Base-by-base conservation (phyloP, 2,113 vertebrate species). In the Bubo blakistoni region DNA sequence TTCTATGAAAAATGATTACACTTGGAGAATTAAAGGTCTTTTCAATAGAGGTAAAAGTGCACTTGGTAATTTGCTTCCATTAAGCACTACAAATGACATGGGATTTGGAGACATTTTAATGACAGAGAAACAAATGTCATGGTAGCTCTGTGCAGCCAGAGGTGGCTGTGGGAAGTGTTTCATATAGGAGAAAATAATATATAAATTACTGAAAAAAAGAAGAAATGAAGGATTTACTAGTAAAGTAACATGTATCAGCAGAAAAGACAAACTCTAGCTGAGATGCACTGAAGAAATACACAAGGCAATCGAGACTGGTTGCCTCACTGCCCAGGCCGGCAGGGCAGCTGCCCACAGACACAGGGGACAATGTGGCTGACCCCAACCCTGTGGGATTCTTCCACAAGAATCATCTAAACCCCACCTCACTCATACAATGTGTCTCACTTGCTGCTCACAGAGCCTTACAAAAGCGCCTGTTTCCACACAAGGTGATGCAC, bases 281-380 rank as follows among this genome's bases (percentile, higher is more conserved):
- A 30, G 74, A 18, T 14, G 49, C 54, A 32, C 19, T 55, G 38
- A 44, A 54, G 52, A n/a, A 29, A 34, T 3, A 32, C 9, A 19
- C 4, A 6, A 49, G n/a, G 82, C 44, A 55, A 7, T 9, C 0
- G 1, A 36, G 59, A 8, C 9, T 3, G 16, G 62, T 1, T 20
- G 17, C 34, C 8, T 58, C 49, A 1, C 46, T 27, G 19, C n/a
- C 54, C 62, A 10, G 47, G 54, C 26, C 11, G 36, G 7, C 0
- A 1, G 54, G 61, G 61, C 79, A 34, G 74, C 47, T 63, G 42
- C 42, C 44, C 6, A 2, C n/a, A 24, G 44, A 40, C 57, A 15
- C 16, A 8, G 11, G 32, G 52, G 25, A 24, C 8, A 2, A 65
- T 1, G 0, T 0, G 3, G 11, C n/a, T 0, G 5, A 46, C 20